phyloP scores from a whole-genome alignment of 2,888 invertebrate species.

The Stenodema calcarata region DNA sequence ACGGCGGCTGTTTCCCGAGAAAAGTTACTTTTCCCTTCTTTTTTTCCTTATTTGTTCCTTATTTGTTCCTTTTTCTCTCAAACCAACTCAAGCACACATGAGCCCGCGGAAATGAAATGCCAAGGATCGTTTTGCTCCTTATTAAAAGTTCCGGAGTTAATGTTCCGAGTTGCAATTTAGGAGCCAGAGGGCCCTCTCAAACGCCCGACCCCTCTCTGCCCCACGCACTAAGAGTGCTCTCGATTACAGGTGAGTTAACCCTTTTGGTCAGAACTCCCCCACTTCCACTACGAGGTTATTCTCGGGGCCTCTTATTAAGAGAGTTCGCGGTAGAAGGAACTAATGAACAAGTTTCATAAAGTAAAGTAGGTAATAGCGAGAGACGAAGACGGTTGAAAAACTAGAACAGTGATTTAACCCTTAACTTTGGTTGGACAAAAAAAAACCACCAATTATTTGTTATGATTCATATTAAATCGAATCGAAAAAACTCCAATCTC shows the following conservation, averaged over 20 bases:
- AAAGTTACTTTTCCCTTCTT: not conserved
- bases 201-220: not conserved
- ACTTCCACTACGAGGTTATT: not conserved
- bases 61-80: not conserved
- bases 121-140: not conserved
- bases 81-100: not conserved
- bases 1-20: not conserved
- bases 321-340: not conserved
- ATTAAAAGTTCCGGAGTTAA: not conserved
- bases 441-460: too few relatives aligned
- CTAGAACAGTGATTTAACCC: too few relatives aligned
- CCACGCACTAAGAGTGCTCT: not conserved
- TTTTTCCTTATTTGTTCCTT: not conserved
- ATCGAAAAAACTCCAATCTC: too few relatives aligned
- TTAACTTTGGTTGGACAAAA: too few relatives aligned
- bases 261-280: not conserved
- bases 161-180: conserved; percentile 2
- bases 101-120: not conserved
- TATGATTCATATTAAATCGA: too few relatives aligned
- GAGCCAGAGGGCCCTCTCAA: not conserved
- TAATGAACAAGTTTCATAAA: not conserved
- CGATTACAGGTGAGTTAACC: not conserved
- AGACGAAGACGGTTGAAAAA: not conserved
- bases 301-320: not conserved
- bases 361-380: not conserved